phyloP scores from a whole-genome alignment of 2,797 vertebrate genomes.

The Epinephelus awoara region DNA sequence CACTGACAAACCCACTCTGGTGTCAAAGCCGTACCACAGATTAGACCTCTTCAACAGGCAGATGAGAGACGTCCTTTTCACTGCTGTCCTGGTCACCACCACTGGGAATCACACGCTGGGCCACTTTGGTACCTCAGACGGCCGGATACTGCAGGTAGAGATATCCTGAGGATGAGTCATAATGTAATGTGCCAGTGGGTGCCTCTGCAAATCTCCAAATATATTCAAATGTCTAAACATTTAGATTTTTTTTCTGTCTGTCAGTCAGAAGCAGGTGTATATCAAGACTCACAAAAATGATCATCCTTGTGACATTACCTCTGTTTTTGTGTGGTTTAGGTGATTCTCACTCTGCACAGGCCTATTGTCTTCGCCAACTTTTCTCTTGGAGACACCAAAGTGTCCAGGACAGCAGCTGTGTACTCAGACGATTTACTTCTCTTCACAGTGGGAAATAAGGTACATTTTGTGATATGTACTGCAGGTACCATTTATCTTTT shows the following conservation, averaged over 20 bases:
- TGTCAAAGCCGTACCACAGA: constrained; percentile 82
- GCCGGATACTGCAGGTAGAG: constrained; percentile 92
- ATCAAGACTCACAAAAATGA: not conserved
- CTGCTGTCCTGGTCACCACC: constrained; percentile 89
- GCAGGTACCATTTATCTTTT: not conserved
- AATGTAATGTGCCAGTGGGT: not conserved
- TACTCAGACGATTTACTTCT: constrained; percentile 84
- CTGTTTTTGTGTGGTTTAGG: constrained; percentile 77
- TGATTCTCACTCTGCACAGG: constrained; percentile 87
- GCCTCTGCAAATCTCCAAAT: not conserved
- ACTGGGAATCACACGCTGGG: constrained; percentile 88
- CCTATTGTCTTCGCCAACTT: constrained; percentile 92
- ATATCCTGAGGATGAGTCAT: not conserved
- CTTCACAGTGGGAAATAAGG: constrained; percentile 91
- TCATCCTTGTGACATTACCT: constrained; percentile 3
- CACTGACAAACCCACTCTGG: constrained; percentile 87
- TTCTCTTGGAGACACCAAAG: constrained; percentile 85
- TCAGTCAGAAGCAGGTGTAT: not conserved
- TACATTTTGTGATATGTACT: constrained; percentile 59
- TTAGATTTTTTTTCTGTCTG: not conserved
- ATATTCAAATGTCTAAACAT: not conserved
- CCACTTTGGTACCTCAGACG: constrained; percentile 92
- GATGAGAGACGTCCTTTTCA: constrained; percentile 88
- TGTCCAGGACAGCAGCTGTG: constrained; percentile 84
- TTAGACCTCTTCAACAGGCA: constrained; percentile 92